These are phyloP conservation scores for Mactra quadrangularis DNA, from an alignment of 1,140 invertebrate genomes.

Conservation along the genomic window DNA sequence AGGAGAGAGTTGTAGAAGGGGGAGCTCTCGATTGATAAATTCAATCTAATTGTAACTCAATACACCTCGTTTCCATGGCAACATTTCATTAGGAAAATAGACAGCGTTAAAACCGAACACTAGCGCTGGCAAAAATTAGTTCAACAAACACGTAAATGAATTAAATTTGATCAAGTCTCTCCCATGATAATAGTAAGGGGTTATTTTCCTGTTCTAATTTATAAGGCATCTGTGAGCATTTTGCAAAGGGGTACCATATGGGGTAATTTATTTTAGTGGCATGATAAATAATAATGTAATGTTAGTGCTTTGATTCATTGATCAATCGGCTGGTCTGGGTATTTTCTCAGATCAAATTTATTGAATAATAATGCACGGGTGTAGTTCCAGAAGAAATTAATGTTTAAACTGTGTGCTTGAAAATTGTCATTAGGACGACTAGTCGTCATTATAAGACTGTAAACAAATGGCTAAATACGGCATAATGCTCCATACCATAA, in stretches of 20 bases:
- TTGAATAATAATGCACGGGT: too few relatives aligned
- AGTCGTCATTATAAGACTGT: too few relatives aligned
- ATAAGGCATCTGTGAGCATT: conserved; percentile 13
- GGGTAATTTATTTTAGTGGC: conserved; percentile 5
- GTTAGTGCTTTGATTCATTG: too few relatives aligned
- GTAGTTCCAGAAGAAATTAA: too few relatives aligned
- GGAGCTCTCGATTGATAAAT: conserved; percentile 9
- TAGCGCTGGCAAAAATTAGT: conserved; percentile 54
- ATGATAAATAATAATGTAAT: too few relatives aligned
- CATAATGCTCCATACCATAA: too few relatives aligned
- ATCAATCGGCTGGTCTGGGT: too few relatives aligned
- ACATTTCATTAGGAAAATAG: conserved; percentile 59
- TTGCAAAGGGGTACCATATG: conserved; percentile 5
- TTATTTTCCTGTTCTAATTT: background rate
- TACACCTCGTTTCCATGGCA: conserved; percentile 37
- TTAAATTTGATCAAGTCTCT: conserved; percentile 42
- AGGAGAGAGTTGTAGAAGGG: too few relatives aligned
- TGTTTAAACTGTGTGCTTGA: too few relatives aligned
- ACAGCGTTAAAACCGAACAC: conserved; percentile 12
- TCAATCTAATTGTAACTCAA: conserved; percentile 46
- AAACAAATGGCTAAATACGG: too few relatives aligned
- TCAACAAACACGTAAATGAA: conserved; percentile 48
- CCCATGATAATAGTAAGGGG: conserved; percentile 24
- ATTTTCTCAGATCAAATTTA: too few relatives aligned
- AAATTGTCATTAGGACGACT: too few relatives aligned